Base-by-base conservation (phyloP, 1,140 invertebrate species). In the Antheraea mylitta region DNA sequence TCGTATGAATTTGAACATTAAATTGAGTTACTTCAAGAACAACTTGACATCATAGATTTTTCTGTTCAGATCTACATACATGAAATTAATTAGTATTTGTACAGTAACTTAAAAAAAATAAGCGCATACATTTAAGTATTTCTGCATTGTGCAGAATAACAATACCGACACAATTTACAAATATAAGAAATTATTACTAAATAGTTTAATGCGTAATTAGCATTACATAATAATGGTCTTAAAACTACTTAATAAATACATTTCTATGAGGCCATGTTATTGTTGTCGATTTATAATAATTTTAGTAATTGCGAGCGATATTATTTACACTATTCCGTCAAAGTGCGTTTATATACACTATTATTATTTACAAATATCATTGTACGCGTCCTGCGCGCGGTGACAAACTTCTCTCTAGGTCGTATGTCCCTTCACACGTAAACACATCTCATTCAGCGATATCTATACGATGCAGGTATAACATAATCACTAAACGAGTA, bases 401-500 rank as follows among this genome's bases (percentile, higher is more conserved):
- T 66, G 58, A 30, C 58, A 67, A 70, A 38, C 66, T 73, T 83
- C 66, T 67, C 62, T 30, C 16, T 66, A 42, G 30, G 37, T 36
- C 58, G 22, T 30, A 59, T 59, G n/a, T 66, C 18, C 22, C 22
- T 30, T 30, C 22, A 36, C 13, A 37, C 48, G 18, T 66, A 1
- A 66, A 30, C 16, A 37, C n/a, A 37, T 58, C 45, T 53, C 18
- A 18, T 30, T 65, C 42, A 92, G 67, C 79, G 87, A 76, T 92
- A 93, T 68, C 86, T 85, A 71, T 92, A 92, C 0, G 84, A 87
- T 0, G 87, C 77, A n/a, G 97, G 96, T 38, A 97, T 81, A 6
- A 97, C 86, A 74, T 94, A 95, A 48, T 95, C 93, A 7, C 96
- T 95, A 13, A 97, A 74, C 30, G 93, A 88, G 82, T 97, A 98